Conservation (phyloP, 2,888 invertebrate species). For the Acrobasis consociella region DNA sequence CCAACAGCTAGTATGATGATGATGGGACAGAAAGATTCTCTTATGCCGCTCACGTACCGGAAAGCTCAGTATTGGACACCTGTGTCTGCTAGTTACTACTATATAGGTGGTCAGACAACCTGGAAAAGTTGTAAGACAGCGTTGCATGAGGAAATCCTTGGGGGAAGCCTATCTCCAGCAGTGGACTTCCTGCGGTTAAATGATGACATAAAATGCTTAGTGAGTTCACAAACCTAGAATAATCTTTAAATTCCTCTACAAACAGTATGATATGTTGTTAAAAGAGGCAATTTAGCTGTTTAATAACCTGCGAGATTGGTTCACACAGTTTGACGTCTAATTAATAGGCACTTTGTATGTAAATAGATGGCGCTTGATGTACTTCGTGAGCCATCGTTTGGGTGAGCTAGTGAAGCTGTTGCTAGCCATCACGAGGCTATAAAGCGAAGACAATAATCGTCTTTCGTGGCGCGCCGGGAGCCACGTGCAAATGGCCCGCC, state of each 20-base stretch:
- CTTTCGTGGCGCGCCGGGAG: constrained; percentile 52
- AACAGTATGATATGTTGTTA: constrained; percentile 1
- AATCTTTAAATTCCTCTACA: neutral
- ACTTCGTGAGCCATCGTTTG: constrained; percentile 53
- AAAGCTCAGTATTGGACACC: no score
- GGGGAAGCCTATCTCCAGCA: no score
- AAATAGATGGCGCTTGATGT: constrained; percentile 49
- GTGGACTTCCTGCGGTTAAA: no score
- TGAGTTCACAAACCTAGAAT: neutral
- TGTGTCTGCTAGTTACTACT: no score
- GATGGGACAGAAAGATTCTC: no score
- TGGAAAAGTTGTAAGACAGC: no score
- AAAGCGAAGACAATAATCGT: constrained; percentile 66
- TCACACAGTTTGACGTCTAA: constrained; percentile 41
- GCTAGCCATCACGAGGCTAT: constrained; percentile 61
- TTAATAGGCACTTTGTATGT: constrained; percentile 58
- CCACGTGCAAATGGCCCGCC: constrained; percentile 56
- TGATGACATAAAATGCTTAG: constrained; percentile 1
- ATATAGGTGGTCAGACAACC: no score
- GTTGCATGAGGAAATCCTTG: no score
- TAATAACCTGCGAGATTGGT: constrained; percentile 25
- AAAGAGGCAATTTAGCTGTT: constrained; percentile 23
- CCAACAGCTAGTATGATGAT: no score
- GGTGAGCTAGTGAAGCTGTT: constrained; percentile 49
- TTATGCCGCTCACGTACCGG: no score